A percentile compares a stretch with the other conserved stretches of the same genome.
Evolutionary conservation across 2,797 vertebrate species (phyloP).

Genomic region (Tachyglossus aculeatus): DNA sequence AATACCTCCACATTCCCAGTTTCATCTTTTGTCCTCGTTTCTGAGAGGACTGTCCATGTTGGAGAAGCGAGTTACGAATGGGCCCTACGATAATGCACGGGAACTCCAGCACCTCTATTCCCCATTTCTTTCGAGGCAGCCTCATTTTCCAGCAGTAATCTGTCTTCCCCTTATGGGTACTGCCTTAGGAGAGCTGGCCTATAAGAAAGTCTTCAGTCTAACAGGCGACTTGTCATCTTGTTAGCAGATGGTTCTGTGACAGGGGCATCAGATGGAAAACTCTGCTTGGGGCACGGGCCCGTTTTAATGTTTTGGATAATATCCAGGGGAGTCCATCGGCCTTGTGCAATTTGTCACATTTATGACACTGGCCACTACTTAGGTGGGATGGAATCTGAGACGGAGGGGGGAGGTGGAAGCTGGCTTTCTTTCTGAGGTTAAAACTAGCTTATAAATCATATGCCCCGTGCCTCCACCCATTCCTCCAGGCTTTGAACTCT

Average conservation of each 20-base stretch:
- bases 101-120: too few species aligned
- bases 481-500: too few species aligned
- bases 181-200: slow-evolving; percentile 55
- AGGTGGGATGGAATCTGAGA: neutral
- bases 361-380: neutral
- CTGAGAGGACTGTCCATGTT: too few species aligned
- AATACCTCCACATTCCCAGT: neutral
- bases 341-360: neutral
- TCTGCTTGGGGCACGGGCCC: slow-evolving; percentile 37
- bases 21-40: neutral
- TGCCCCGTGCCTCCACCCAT: too few species aligned
- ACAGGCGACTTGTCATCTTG: slow-evolving; percentile 34
- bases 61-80: too few species aligned
- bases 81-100: too few species aligned
- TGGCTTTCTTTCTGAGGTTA: neutral
- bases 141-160: slow-evolving; percentile 40
- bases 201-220: slow-evolving; percentile 18
- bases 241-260: slow-evolving; percentile 48
- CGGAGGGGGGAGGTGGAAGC: neutral
- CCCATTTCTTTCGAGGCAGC: too few species aligned
- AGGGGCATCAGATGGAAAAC: slow-evolving; percentile 41
- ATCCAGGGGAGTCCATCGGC: slow-evolving; percentile 16
- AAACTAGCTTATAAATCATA: neutral
- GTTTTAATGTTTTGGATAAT: slow-evolving; percentile 37
- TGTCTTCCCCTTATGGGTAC: slow-evolving; percentile 42